phyloP scores from a whole-genome alignment of 2,888 invertebrate genomes.

The Bombylius major region DNA sequence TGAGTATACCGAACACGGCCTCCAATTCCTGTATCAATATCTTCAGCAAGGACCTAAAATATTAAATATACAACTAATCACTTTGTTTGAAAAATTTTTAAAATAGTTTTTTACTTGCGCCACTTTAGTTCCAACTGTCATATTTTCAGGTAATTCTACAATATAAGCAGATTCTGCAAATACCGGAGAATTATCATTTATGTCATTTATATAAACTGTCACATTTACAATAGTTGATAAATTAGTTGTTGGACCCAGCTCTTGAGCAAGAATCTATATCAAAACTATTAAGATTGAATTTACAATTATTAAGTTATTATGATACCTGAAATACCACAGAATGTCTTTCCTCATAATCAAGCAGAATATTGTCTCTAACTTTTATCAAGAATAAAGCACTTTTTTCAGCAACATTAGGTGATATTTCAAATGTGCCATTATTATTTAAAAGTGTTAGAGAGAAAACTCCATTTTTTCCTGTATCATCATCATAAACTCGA shows the following conservation, averaged over 20 bases:
- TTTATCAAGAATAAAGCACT: constrained; percentile 66
- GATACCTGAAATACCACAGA: constrained; percentile 60
- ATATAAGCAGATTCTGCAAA: constrained; percentile 62
- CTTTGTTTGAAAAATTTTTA: not conserved
- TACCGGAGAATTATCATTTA: constrained; percentile 78
- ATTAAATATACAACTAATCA: constrained; percentile 19
- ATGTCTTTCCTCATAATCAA: constrained; percentile 74
- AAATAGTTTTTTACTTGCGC: constrained; percentile 38
- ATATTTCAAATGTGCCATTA: constrained; percentile 80
- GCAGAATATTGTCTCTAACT: constrained; percentile 65
- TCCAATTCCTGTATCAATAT: constrained; percentile 65
- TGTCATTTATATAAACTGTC: constrained; percentile 67
- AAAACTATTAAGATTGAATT: too few relatives aligned
- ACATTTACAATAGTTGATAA: constrained; percentile 61
- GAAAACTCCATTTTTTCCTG: constrained; percentile 74
- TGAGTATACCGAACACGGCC: constrained; percentile 68
- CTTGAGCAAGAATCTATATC: constrained; percentile 59
- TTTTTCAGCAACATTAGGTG: constrained; percentile 69
- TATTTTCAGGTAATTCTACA: constrained; percentile 67
- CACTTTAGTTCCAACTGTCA: constrained; percentile 58
- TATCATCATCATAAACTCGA: constrained; percentile 61
- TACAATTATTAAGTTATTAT: not conserved
- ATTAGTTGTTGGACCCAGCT: constrained; percentile 63
- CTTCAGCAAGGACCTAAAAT: constrained; percentile 63
- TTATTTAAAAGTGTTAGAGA: constrained; percentile 63